Base-by-base conservation (phyloP, 2,113 vertebrate species). In the Oncorhynchus tshawytscha region DNA sequence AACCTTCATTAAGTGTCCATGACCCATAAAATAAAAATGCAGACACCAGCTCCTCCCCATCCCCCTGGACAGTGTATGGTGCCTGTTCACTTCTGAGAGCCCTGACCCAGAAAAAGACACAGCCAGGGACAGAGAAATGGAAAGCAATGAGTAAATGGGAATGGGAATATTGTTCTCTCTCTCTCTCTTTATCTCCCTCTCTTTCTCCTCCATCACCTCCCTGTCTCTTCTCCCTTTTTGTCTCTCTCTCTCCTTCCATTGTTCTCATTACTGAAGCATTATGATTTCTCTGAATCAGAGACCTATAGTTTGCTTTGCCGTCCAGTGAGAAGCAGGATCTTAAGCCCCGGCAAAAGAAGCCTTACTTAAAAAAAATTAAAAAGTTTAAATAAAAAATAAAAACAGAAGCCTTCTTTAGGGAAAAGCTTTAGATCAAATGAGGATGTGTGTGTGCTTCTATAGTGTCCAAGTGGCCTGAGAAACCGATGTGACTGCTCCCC, bases 61-160 rank as follows among this genome's bases (percentile, higher is more conserved):
- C 18, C 49, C 60, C 12, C 70, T 25, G 48, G 64, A 15, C 51
- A 75, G 18, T 73, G 11, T 70, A 20, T 64, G 73, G 81, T 81
- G 79, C 15, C 27, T 83, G 78, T 77, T 87, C 77, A 77, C 78
- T 86, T 86, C 87, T 54, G 51, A 54, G 51, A 54, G 16, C 15
- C 86, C 87, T 91, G 87, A 91, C 78, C 77, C 73, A 74, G 60
- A 67, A 74, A 62, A 31, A 73, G 20, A 62, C 20, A 66, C 25
- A 34, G 31, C 13, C 3, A 20, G 54, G 18, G 16, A 57, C 15
- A 57, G 54, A 20, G 18, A 20, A 57, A 57, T 57, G 54, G 4
- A 57, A 57, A 57, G 13, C 54, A 4, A 6, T 20, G 54, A 57
- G 54, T 57, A 25, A 25, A 25, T 57, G 4, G 4, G 1, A 20